Percentiles rank a stretch among this genome's conserved stretches.
phyloP scores from a whole-genome alignment of 1,140 invertebrate species.

The Antheraea mylitta region DNA sequence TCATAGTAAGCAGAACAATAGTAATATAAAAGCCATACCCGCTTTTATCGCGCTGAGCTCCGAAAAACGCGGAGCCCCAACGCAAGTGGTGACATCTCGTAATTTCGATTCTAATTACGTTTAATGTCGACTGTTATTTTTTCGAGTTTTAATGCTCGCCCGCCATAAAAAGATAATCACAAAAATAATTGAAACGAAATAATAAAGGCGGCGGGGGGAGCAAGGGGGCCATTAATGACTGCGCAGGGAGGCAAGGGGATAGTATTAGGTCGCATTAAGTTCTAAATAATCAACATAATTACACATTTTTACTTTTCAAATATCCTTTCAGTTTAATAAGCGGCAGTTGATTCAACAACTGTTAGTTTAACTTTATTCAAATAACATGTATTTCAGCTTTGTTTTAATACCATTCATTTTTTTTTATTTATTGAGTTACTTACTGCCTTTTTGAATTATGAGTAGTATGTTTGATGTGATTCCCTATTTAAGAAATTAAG shows the following conservation, averaged over 20 bases:
- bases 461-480: too few relatives aligned
- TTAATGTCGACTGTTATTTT: slow-evolving; percentile 75
- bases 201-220: slow-evolving; percentile 59
- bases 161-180: slow-evolving; percentile 78
- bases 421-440: too few relatives aligned
- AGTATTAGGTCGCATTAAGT: slow-evolving; percentile 68
- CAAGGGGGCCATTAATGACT: slow-evolving; percentile 68
- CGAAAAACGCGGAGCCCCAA: slow-evolving; percentile 25
- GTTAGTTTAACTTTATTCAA: neutral
- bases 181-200: slow-evolving; percentile 79
- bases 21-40: neutral
- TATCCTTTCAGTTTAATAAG: slow-evolving; percentile 64
- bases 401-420: too few relatives aligned
- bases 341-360: slow-evolving; percentile 20
- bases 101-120: slow-evolving; percentile 73
- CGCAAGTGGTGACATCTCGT: slow-evolving; percentile 56
- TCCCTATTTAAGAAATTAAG: too few relatives aligned
- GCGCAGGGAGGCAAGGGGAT: slow-evolving; percentile 46
- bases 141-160: slow-evolving; percentile 72
- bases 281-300: slow-evolving; percentile 79
- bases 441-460: too few relatives aligned
- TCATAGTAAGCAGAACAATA: neutral
- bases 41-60: slow-evolving; percentile 16
- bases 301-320: slow-evolving; percentile 70
- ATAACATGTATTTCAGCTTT: too few relatives aligned